Evolutionary conservation across 2,888 invertebrate genomes (phyloP).

Genomic region (Xestia c-nigrum): DNA sequence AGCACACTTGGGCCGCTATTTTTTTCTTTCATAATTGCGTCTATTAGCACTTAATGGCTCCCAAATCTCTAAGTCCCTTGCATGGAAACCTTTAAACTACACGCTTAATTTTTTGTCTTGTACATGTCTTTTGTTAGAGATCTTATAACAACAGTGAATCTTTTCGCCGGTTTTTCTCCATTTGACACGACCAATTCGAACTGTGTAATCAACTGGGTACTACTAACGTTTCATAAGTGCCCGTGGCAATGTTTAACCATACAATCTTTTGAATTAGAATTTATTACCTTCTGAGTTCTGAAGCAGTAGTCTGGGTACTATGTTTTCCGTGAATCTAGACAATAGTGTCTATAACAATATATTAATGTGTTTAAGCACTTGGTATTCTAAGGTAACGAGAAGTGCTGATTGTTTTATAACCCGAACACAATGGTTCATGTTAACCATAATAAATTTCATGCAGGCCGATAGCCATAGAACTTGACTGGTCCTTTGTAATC

Average conservation of each 20-base stretch:
- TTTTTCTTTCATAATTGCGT: background rate
- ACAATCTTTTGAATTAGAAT: background rate
- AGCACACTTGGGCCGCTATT: background rate
- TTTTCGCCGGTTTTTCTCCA: background rate
- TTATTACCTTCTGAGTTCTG: too few relatives aligned
- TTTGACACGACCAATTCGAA: background rate
- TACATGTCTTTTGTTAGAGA: background rate
- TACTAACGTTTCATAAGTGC: background rate
- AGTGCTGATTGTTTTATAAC: constrained; percentile 8
- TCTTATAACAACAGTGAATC: background rate
- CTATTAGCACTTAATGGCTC: background rate
- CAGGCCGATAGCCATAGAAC: constrained; percentile 21
- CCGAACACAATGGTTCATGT: constrained; percentile 44
- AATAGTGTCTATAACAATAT: constrained; percentile 21
- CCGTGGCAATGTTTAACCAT: background rate
- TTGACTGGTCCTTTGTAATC: constrained; percentile 16
- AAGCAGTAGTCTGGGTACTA: too few relatives aligned
- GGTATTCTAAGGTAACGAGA: constrained; percentile 5
- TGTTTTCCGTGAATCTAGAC: background rate
- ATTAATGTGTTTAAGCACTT: background rate
- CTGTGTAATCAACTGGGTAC: background rate
- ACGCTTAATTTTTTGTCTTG: background rate
- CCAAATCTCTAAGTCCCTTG: background rate
- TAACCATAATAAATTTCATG: constrained; percentile 48
- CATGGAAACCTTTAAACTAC: background rate